A percentile compares a stretch with the other conserved stretches of the same genome.
Conservation (phyloP, 1,140 invertebrate species). For the Conopomorpha cramerella region DNA sequence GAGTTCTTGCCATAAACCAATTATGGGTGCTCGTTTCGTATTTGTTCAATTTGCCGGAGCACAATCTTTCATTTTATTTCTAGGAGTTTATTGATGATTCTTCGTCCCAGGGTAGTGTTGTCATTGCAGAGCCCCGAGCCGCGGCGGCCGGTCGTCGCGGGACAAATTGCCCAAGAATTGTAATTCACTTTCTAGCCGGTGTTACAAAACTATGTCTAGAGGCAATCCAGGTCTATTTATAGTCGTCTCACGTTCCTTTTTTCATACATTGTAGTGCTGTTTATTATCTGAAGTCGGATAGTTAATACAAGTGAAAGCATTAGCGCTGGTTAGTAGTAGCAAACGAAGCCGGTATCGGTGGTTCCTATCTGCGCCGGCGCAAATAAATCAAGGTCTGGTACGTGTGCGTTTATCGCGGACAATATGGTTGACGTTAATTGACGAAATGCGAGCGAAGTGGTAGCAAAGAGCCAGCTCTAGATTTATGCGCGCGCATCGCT, state of each 20-base stretch:
- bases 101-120: no score
- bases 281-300: no score
- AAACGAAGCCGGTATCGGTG: constrained; percentile 4
- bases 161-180: constrained; percentile 25
- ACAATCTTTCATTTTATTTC: no score
- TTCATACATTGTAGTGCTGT: no score
- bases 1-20: no score
- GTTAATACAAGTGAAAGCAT: no score
- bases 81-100: no score
- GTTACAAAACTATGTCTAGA: constrained; percentile 13
- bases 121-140: no score
- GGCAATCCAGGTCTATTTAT: constrained; percentile 9
- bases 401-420: constrained; percentile 15
- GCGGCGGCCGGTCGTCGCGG: constrained; percentile 13
- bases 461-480: constrained; percentile 11
- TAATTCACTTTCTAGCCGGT: constrained; percentile 36
- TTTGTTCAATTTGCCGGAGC: no score
- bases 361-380: constrained; percentile 6
- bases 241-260: no score
- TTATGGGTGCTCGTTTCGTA: no score
- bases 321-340: no score
- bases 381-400: constrained; percentile 12
- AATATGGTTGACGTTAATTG: constrained; percentile 28
- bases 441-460: constrained; percentile 17
- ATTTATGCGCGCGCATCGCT: constrained; percentile 31